Evolutionary conservation across 2,797 vertebrate genomes (phyloP).

Genomic region (Scomberomorus guttatus): DNA sequence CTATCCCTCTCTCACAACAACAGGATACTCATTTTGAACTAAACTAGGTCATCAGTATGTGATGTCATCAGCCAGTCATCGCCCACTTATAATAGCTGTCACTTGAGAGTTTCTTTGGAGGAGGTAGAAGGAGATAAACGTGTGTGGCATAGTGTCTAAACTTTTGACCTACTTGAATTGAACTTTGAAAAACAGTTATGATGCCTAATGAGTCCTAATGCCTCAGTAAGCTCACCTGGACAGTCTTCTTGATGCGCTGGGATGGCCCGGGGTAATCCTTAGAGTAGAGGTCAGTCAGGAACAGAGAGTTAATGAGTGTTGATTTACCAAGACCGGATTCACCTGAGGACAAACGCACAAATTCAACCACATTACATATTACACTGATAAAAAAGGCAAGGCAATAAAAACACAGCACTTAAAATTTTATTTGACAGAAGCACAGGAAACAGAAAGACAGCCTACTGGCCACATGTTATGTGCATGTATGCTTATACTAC

Average conservation of each 20-base stretch:
- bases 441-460: neutral
- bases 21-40: too few species aligned
- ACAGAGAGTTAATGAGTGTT: slow-evolving; percentile 89
- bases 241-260: slow-evolving; percentile 89
- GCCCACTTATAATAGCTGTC: too few species aligned
- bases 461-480: slow-evolving; percentile 4
- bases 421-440: neutral
- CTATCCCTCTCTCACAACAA: too few species aligned
- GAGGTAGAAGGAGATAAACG: too few species aligned
- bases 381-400: neutral
- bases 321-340: slow-evolving; percentile 90
- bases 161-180: too few species aligned
- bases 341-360: slow-evolving; percentile 74
- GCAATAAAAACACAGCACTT: neutral
- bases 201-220: neutral
- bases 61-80: too few species aligned
- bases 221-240: slow-evolving; percentile 79
- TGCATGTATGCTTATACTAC: neutral
- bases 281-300: slow-evolving; percentile 89
- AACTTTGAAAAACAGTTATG: too few species aligned
- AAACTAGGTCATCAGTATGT: too few species aligned
- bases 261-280: slow-evolving; percentile 88
- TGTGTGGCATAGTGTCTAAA: too few species aligned
- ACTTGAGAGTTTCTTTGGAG: too few species aligned
- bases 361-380: neutral